These are phyloP conservation scores for Neofelis nebulosa DNA, from an alignment of 2,113 vertebrate species.

Conservation along the genomic window DNA sequence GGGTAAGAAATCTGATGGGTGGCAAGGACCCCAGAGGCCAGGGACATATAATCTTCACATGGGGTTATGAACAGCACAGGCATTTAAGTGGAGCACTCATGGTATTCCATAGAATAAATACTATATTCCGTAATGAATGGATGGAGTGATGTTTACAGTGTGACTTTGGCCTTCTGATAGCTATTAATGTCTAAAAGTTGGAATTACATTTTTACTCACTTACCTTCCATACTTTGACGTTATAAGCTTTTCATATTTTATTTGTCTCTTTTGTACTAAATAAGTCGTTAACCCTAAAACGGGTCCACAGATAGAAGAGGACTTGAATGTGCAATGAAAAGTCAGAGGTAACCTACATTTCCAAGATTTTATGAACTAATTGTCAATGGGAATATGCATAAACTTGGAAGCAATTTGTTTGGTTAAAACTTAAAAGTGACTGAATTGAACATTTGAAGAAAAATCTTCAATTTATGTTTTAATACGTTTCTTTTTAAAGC, in stretches of 20 bases:
- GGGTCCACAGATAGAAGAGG: background rate
- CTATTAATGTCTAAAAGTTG: background rate
- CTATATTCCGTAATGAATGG: fast-evolving
- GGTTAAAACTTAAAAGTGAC: background rate
- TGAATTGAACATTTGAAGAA: background rate
- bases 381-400: background rate
- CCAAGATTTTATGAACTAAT: background rate
- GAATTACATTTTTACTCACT: background rate
- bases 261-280: background rate
- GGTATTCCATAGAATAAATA: fast-evolving
- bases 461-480: background rate
- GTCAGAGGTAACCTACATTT: background rate
- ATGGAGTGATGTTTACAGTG: fast-evolving
- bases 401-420: background rate
- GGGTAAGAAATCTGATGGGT: fast-evolving
- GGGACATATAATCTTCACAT: fast-evolving
- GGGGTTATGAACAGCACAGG: background rate
- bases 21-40: background rate
- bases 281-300: background rate
- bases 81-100: too few species aligned
- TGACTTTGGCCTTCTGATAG: background rate
- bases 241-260: background rate
- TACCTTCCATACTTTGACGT: background rate
- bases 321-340: background rate
- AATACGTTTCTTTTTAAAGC: background rate